Percentiles rank a stretch among this genome's conserved stretches.
Evolutionary conservation across 1,140 invertebrate species (phyloP).

Genomic region (Brevipalpus yothersi): DNA sequence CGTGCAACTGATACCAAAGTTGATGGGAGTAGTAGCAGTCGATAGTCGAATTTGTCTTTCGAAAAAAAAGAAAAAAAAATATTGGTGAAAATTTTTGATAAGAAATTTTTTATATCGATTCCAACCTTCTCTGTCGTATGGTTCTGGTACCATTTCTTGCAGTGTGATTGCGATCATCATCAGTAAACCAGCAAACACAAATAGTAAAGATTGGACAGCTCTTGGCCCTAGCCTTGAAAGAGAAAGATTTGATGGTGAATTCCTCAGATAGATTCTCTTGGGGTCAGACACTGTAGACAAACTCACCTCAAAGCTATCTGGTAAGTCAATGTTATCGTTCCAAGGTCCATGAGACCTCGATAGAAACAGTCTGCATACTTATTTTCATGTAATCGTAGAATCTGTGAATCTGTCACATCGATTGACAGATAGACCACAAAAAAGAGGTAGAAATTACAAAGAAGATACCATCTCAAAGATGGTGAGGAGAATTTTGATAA

Average conservation of each 20-base stretch:
- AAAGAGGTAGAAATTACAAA: conserved; percentile 7
- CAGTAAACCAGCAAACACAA: conserved; percentile 3
- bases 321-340: conserved; percentile 4
- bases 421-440: conserved; percentile 3
- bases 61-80: neutral
- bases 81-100: neutral
- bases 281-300: too few species aligned
- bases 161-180: conserved; percentile 5
- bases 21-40: conserved; percentile 5
- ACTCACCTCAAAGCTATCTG: conserved; percentile 6
- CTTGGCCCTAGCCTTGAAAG: conserved; percentile 6
- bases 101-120: neutral
- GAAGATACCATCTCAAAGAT: conserved; percentile 5
- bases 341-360: conserved; percentile 4
- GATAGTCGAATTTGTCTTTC: conserved; percentile 6
- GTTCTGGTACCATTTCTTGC: conserved; percentile 5
- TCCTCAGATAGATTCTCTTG: too few species aligned
- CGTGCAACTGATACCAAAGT: conserved; percentile 1
- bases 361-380: conserved; percentile 3
- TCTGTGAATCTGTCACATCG: conserved; percentile 1
- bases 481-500: conserved; percentile 2
- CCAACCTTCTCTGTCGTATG: neutral
- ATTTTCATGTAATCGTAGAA: conserved; percentile 3
- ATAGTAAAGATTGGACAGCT: conserved; percentile 1
- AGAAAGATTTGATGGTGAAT: neutral